These are phyloP conservation scores for Diacarnus erythraeanus DNA, from an alignment of 37 sponge, comb jelly and placozoan genomes.

Conservation along the genomic window DNA sequence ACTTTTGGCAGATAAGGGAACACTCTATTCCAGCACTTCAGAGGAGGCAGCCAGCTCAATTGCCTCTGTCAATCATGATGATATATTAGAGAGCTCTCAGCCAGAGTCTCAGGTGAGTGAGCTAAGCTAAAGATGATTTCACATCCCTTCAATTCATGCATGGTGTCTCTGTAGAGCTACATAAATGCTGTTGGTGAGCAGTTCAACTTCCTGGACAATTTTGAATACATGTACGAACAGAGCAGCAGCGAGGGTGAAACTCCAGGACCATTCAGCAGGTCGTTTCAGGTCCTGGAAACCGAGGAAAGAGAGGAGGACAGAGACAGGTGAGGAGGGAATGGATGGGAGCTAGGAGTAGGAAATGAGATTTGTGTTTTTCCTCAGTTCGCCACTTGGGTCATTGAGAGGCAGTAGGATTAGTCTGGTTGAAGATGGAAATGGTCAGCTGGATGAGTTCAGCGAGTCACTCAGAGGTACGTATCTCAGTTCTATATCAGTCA, in stretches of 20 bases:
- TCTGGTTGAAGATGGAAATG: not conserved
- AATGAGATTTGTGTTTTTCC: not conserved
- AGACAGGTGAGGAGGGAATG: not conserved
- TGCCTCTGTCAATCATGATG: constrained; percentile 22
- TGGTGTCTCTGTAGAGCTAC: not conserved
- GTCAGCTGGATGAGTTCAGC: constrained; percentile 7
- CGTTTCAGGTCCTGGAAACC: constrained; percentile 20
- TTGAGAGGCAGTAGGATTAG: constrained; percentile 16
- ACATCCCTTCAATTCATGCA: not conserved
- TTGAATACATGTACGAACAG: constrained; percentile 62
- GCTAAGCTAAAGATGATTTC: no score
- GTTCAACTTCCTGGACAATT: constrained; percentile 65
- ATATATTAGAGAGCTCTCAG: constrained; percentile 44
- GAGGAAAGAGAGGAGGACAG: constrained; percentile 8
- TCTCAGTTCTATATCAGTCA: not conserved
- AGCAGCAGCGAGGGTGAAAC: constrained; percentile 48
- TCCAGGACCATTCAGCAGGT: constrained; percentile 43
- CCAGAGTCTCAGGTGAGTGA: constrained; percentile 63
- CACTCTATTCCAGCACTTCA: constrained; percentile 37
- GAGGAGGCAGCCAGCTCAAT: constrained; percentile 44
- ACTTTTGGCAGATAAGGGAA: constrained; percentile 28
- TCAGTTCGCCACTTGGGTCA: constrained; percentile 13
- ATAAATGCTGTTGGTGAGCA: constrained; percentile 42
- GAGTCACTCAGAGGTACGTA: constrained; percentile 12
- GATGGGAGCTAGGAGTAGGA: not conserved